Base-by-base conservation (phyloP, 2,113 vertebrate genomes). In the Apteryx mantelli region DNA sequence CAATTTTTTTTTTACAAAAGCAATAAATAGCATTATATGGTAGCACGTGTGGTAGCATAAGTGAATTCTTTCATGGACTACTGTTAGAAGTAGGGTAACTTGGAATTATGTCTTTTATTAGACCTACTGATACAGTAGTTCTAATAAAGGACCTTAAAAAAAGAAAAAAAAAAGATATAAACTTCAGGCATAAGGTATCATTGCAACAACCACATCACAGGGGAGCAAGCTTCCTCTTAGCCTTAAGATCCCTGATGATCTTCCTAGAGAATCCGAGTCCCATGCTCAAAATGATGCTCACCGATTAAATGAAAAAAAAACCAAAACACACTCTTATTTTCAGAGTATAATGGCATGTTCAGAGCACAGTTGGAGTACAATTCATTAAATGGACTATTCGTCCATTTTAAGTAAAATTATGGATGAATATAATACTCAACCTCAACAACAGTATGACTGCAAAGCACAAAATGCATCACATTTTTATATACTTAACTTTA, bases 151-250 rank as follows among this genome's bases (percentile, higher is more conserved):
- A 58, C 56, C 55, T 56, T 38, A 38, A 38, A 38, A 38, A 38
- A 38, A 38, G 36, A 38, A 38, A 36, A 5, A 36, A 75, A 69
- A 48, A 73, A 26, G 11, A 25, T 16, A 36, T 11, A 34, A 69
- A 36, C 17, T 25, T 74, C 30, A 78, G 42, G 30, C 14, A 10
- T 69, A 18, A 75, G 42, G 36, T 7, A 3, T 4, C 20, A 40
- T 0, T 77, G 38, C 34, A 69, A 7, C 1, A 0, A 11, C 34
- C 42, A 8, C 2, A 34, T 9, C 5, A 5, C 14, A 36, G 68
- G 28, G 26, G 11, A 70, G 38, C 26, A n/a, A 28, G 28, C 7
- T 34, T 28, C 4, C 11, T 34, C 32, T 20, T 16, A 64, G 58
- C 7, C 13, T 63, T 16, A 9, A 58, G 50, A 56, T 20, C 30